Conservation (phyloP, 2,113 vertebrate genomes). For the Gavialis gangeticus region DNA sequence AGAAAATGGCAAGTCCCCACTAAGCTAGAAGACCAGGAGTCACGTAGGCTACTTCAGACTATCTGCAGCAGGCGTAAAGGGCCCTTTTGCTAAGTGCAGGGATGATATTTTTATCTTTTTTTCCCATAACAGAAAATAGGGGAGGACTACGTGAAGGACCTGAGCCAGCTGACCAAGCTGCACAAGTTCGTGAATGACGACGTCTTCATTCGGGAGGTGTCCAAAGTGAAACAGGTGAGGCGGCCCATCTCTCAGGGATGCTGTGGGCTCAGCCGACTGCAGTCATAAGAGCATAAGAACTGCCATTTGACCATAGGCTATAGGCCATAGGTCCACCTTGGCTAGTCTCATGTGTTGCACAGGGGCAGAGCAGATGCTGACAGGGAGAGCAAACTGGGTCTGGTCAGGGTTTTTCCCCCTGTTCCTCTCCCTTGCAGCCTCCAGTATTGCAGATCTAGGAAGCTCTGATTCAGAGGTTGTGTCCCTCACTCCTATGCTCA, state of each 20-base stretch:
- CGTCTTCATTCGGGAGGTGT: conserved; percentile 88
- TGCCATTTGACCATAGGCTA: no score
- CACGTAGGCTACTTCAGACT: neutral
- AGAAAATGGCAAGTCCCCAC: neutral
- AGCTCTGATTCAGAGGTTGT: no score
- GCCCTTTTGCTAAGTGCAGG: neutral
- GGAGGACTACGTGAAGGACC: conserved; percentile 92
- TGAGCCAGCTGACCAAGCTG: conserved; percentile 88
- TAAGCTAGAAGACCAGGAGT: neutral
- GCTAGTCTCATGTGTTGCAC: no score
- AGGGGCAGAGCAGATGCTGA: no score
- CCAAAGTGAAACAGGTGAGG: conserved; percentile 94
- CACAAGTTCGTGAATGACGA: conserved; percentile 83
- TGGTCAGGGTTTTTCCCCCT: no score
- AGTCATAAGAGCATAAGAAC: no score
- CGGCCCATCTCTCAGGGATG: neutral
- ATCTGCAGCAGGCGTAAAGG: neutral
- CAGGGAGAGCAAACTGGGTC: no score
- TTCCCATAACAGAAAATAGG: conserved; percentile 87
- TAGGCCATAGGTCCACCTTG: no score
- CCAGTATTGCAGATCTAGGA: no score
- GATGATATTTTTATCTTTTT: neutral
- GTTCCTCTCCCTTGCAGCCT: no score
- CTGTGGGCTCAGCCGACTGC: neutral
- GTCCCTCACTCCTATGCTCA: no score